Evolutionary conservation across 2,113 vertebrate genomes (phyloP).

Genomic region (Saccopteryx bilineata): DNA sequence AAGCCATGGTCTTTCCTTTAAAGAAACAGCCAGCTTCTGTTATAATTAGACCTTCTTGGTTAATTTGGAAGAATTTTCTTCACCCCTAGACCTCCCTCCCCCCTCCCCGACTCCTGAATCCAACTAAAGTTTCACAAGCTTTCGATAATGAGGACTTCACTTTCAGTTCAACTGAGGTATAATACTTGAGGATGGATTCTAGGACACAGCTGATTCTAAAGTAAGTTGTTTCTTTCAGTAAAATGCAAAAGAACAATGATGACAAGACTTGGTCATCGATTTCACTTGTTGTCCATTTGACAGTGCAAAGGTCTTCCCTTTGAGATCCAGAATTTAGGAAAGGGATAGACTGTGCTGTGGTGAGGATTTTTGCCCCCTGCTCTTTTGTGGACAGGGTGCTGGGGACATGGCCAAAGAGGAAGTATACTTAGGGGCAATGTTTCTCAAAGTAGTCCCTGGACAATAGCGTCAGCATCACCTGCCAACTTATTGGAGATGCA

Average conservation of each 20-base stretch:
- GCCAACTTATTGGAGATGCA: background rate
- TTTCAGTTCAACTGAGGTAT: background rate
- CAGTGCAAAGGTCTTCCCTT: background rate
- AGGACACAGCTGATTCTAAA: background rate
- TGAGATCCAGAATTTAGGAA: background rate
- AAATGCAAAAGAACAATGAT: background rate
- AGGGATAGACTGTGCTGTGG: background rate
- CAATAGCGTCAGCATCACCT: no score
- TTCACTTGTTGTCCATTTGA: background rate
- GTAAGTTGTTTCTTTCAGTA: background rate
- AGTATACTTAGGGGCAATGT: no score
- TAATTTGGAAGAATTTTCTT: constrained; percentile 56
- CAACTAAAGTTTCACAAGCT: background rate
- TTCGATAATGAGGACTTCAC: constrained; percentile 35
- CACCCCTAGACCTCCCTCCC: background rate
- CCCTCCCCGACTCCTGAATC: background rate
- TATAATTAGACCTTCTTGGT: constrained; percentile 56
- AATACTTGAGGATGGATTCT: background rate
- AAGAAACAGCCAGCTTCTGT: constrained; percentile 61
- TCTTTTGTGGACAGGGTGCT: background rate
- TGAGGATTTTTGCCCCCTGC: background rate
- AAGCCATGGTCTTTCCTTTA: constrained; percentile 68
- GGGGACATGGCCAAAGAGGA: background rate
- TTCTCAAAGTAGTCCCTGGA: background rate
- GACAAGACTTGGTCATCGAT: background rate